Evolutionary conservation across 2,113 vertebrate genomes (phyloP).

Genomic region (Chinchilla lanigera): DNA sequence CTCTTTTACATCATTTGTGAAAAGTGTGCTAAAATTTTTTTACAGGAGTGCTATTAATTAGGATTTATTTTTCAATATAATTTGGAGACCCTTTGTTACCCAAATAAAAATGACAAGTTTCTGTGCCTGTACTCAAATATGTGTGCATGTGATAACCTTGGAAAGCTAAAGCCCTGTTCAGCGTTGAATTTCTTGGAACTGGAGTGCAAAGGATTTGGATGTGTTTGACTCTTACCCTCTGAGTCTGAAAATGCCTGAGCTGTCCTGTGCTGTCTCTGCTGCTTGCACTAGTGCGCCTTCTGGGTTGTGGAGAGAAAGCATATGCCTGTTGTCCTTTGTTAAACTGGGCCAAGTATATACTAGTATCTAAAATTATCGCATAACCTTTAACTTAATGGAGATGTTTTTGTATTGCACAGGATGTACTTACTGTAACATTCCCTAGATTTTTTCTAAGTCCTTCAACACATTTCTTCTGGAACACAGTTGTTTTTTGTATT

Average conservation of each 20-base stretch:
- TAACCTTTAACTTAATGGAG: constrained; percentile 28
- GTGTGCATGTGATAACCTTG: constrained; percentile 68
- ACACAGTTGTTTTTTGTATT: not conserved
- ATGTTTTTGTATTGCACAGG: not conserved
- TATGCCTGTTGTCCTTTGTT: not conserved
- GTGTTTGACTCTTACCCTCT: not conserved
- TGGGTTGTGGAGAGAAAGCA: not conserved
- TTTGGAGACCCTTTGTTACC: constrained; percentile 79
- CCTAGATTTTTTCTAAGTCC: not conserved
- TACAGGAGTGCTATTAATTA: constrained; percentile 73
- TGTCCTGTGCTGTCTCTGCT: not conserved
- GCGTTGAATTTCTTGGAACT: constrained; percentile 38
- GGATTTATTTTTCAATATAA: constrained; percentile 79
- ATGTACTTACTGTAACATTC: not conserved
- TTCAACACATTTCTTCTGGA: constrained; percentile 30
- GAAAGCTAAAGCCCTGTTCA: constrained; percentile 6
- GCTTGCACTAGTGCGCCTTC: not conserved
- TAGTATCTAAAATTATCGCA: not conserved
- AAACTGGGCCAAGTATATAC: constrained; percentile 14
- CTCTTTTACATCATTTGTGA: constrained; percentile 81
- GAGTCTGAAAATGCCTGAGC: not conserved
- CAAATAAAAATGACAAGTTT: constrained; percentile 78
- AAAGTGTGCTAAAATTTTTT: constrained; percentile 75
- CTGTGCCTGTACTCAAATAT: constrained; percentile 76
- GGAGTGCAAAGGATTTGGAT: constrained; percentile 42